Conservation (phyloP, 2,797 vertebrate species). For the Hafferia zeledoni region DNA sequence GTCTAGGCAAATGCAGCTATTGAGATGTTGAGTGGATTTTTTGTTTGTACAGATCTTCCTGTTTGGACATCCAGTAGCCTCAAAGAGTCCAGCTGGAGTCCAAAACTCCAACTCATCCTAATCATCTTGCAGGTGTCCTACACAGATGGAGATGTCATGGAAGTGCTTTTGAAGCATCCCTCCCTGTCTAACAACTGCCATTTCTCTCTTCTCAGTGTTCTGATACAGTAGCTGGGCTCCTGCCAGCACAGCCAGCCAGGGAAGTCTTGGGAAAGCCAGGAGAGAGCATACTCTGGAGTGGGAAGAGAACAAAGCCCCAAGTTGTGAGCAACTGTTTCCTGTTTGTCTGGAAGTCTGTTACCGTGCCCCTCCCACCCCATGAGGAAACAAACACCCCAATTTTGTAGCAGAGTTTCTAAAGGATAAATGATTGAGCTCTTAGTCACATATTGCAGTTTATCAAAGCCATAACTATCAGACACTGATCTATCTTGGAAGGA, state of each 20-base stretch:
- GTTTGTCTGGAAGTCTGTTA: background rate
- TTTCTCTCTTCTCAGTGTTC: background rate
- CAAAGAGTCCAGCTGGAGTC: background rate
- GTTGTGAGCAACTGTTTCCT: background rate
- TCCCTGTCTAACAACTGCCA: background rate
- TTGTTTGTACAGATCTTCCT: background rate
- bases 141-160: constrained; percentile 17
- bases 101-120: background rate
- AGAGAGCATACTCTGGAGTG: background rate
- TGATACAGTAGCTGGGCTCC: background rate
- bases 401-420: background rate
- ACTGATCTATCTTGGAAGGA: background rate
- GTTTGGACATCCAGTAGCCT: background rate
- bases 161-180: background rate
- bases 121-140: constrained; percentile 14
- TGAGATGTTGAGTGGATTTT: background rate
- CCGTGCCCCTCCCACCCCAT: background rate
- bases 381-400: background rate
- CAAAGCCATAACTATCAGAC: background rate
- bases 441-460: background rate
- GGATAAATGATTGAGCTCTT: background rate
- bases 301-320: background rate
- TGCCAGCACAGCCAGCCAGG: background rate
- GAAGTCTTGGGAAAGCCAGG: background rate
- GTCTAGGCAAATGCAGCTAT: background rate